Percentiles rank a stretch among this genome's conserved stretches.
Conservation (phyloP, 2,797 vertebrate genomes). For the Sebastes wilsoni region DNA sequence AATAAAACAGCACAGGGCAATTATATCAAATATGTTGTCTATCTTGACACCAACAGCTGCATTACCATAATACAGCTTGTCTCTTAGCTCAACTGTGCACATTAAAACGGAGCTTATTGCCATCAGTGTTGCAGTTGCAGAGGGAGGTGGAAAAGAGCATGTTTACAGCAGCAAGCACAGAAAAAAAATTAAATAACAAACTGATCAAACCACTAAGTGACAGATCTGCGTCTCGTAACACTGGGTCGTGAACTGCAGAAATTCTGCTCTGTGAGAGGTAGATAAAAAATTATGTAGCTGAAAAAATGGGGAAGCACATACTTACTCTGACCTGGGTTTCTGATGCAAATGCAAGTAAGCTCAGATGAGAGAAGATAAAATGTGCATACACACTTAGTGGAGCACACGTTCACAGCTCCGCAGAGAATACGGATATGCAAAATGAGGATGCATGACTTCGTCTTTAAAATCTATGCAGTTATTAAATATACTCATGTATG, state of each 20-base stretch:
- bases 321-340: background rate
- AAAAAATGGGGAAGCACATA: background rate
- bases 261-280: background rate
- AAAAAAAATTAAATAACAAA: background rate
- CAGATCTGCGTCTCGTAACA: constrained; percentile 11
- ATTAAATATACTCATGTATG: background rate
- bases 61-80: constrained; percentile 30
- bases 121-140: constrained; percentile 34
- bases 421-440: background rate
- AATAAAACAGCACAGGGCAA: background rate
- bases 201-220: constrained; percentile 37
- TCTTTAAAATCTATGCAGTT: background rate
- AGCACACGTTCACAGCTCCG: background rate
- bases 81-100: constrained; percentile 16
- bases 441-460: constrained; percentile 2
- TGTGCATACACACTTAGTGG: background rate
- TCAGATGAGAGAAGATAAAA: background rate
- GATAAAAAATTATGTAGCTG: background rate
- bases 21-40: background rate
- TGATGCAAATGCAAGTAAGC: constrained; percentile 48
- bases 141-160: constrained; percentile 46
- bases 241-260: constrained; percentile 4
- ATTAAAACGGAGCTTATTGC: constrained; percentile 24
- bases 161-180: constrained; percentile 27
- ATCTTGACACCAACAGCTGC: background rate